Conservation (phyloP, 2,797 vertebrate species). For the Epinephelus malabaricus region DNA sequence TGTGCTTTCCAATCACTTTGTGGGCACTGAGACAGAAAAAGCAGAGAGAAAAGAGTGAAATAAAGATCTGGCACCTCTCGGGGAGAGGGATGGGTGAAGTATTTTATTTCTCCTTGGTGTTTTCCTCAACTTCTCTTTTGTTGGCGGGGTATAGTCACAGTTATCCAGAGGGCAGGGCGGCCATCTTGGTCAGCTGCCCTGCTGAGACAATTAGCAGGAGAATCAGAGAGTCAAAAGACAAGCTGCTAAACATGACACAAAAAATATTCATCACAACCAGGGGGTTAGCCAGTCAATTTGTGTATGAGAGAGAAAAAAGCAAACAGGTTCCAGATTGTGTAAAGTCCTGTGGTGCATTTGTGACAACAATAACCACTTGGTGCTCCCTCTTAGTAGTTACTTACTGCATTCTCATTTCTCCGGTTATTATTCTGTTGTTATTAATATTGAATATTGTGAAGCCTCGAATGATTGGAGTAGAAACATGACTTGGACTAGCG, state of each 20-base stretch:
- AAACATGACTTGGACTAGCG: too few species aligned
- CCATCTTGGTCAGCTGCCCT: slow-evolving; percentile 79
- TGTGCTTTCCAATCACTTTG: slow-evolving; percentile 92
- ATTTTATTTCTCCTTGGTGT: slow-evolving; percentile 80
- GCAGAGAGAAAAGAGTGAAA: slow-evolving; percentile 76
- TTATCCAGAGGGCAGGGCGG: slow-evolving; percentile 60
- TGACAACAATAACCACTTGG: neutral
- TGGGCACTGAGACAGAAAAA: slow-evolving; percentile 78
- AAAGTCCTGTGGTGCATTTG: neutral
- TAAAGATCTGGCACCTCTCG: slow-evolving; percentile 80
- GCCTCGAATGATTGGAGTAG: too few species aligned
- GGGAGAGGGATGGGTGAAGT: slow-evolving; percentile 71
- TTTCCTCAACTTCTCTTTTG: slow-evolving; percentile 67
- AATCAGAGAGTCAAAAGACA: slow-evolving; percentile 72
- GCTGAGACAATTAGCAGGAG: slow-evolving; percentile 83
- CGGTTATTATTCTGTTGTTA: too few species aligned
- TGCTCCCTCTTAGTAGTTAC: neutral
- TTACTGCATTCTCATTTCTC: neutral
- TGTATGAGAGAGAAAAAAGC: slow-evolving; percentile 16
- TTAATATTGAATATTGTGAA: too few species aligned
- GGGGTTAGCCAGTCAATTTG: slow-evolving; percentile 37
- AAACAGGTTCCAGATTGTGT: neutral
- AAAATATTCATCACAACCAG: slow-evolving; percentile 59
- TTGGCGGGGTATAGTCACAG: slow-evolving; percentile 48
- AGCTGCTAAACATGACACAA: slow-evolving; percentile 65